Conservation (phyloP, 23 tunicate species). For the Botrylloides violaceus region DNA sequence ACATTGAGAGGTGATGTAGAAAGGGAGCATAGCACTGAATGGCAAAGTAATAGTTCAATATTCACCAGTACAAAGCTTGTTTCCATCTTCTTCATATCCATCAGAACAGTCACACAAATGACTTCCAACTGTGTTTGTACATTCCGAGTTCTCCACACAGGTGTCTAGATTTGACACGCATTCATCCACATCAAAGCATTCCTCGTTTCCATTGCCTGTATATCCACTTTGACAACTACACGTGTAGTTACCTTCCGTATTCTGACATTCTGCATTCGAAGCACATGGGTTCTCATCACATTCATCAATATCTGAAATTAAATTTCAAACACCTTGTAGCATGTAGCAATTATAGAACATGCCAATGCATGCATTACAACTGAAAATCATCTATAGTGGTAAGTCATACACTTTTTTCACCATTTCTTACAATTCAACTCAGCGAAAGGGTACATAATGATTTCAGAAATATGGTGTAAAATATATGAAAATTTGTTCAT, state of each 20-base stretch:
- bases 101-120: conserved; percentile 29
- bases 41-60: too few relatives aligned
- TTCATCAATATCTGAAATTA: conserved; percentile 8
- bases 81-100: conserved; percentile 43
- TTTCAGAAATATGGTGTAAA: too few relatives aligned
- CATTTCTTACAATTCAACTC: too few relatives aligned
- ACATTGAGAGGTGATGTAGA: too few relatives aligned
- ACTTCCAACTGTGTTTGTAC: conserved; percentile 38
- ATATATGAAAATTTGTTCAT: too few relatives aligned
- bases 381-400: too few relatives aligned
- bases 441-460: too few relatives aligned
- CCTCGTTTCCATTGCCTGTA: background rate
- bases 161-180: background rate
- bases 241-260: conserved; percentile 6
- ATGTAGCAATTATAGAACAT: too few relatives aligned
- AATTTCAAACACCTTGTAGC: too few relatives aligned
- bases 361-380: too few relatives aligned
- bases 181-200: background rate
- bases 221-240: conserved; percentile 7
- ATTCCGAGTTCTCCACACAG: conserved; percentile 34
- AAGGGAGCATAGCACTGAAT: too few relatives aligned
- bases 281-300: background rate
- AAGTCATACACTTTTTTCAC: too few relatives aligned
- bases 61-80: conserved; percentile 23
- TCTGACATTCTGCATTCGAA: background rate